Percentiles rank a stretch among this genome's conserved stretches.
These are phyloP conservation scores for Phragmatobia fuliginosa DNA, from an alignment of 2,888 invertebrate species.

Conservation along the genomic window DNA sequence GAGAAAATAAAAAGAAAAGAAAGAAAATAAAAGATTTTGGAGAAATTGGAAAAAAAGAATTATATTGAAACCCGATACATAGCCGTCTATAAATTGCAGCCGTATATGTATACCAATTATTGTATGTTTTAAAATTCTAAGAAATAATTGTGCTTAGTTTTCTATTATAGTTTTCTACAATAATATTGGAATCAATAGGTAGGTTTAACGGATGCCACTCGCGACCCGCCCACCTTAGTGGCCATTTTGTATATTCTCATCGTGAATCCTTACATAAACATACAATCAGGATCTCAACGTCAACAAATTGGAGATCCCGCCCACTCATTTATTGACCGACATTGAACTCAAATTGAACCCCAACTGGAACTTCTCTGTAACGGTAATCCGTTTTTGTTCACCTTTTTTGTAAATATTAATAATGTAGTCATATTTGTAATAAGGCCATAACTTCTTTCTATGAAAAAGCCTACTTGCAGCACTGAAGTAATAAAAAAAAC, in stretches of 20 bases:
- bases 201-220: slow-evolving; percentile 66
- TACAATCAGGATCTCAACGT: slow-evolving; percentile 73
- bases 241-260: slow-evolving; percentile 63
- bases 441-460: background rate
- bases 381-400: slow-evolving; percentile 9
- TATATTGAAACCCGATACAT: slow-evolving; percentile 7
- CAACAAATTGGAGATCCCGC: slow-evolving; percentile 77
- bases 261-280: slow-evolving; percentile 71
- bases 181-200: slow-evolving; percentile 62
- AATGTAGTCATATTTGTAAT: too few species aligned
- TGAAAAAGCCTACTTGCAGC: background rate
- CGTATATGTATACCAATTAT: too few species aligned
- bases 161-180: slow-evolving; percentile 49
- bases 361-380: slow-evolving; percentile 40
- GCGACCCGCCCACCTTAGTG: slow-evolving; percentile 65
- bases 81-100: too few species aligned
- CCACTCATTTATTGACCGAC: slow-evolving; percentile 66
- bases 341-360: slow-evolving; percentile 38
- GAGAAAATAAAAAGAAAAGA: too few species aligned
- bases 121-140: slow-evolving; percentile 28
- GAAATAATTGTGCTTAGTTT: slow-evolving; percentile 35
- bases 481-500: too few species aligned
- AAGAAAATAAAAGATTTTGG: too few species aligned
- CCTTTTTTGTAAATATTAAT: background rate
- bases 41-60: too few species aligned